Evolutionary conservation across 2,797 vertebrate species (phyloP), one percentile per base, ranked within the genome.

Genomic region (Sebastes glaucus): DNA sequence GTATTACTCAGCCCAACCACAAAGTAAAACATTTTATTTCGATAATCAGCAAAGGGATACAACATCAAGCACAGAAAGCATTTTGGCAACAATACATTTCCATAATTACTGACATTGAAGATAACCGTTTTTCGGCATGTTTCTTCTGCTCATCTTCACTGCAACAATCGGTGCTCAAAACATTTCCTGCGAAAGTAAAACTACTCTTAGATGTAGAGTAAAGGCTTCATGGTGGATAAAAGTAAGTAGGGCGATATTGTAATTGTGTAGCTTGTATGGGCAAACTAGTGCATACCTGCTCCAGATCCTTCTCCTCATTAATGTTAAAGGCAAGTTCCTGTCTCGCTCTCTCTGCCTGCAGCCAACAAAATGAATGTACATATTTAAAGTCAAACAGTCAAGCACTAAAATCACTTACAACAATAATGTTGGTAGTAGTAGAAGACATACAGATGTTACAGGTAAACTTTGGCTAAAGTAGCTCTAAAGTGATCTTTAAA

Each of bases 221-320:
- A 64, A 28, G 6, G 2, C 6, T 62, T 42, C 5, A 59, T 32
- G 11, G 55, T 69, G 11, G 67, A 30, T 61, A 35, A 8, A 11
- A 49, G n/a, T 2, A 16, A 42, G 13, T 2, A 8, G 16, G 16
- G 23, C 6, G 5, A 65, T 52, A 42, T 23, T 52, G 23, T 27
- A 9, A 64, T 56, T 70, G 65, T 85, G n/a, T 30, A 18, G 49
- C 30, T 60, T 68, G 20, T 25, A 14, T 7, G 14, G n/a, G 14
- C 8, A 83, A 27, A 71, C 3, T 2, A 11, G 18, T 10, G 9
- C 28, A 38, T 90, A 95, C 94, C 90, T 94, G 93, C 60, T 95
- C 94, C 82, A 96, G 84, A 79, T 94, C 93, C 53, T 53, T 75
- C 32, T 92, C 85, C 69, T 89, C 88, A 27, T 93, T 77, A 46